Conservation (phyloP, 2,888 invertebrate species). For the Labia minor region DNA sequence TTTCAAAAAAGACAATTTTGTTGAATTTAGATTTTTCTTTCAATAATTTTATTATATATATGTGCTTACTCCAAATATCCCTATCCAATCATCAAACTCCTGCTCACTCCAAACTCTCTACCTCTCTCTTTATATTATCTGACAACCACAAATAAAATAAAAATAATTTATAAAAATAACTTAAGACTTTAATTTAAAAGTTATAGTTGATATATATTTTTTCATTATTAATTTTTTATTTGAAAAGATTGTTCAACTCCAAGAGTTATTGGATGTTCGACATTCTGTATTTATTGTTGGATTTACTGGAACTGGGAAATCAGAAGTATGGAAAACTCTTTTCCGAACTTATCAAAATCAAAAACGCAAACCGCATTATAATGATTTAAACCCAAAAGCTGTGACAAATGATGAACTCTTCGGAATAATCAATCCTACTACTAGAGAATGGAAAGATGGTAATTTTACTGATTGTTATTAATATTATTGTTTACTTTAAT, state of each 20-base stretch:
- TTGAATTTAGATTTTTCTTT: no score
- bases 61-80: no score
- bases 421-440: slow-evolving; percentile 85
- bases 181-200: no score
- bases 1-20: no score
- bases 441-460: slow-evolving; percentile 85
- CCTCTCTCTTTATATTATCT: no score
- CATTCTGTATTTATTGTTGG: slow-evolving; percentile 87
- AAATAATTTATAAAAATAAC: no score
- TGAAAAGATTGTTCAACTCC: slow-evolving; percentile 83
- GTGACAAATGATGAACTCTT: slow-evolving; percentile 92
- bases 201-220: no score
- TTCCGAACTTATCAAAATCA: slow-evolving; percentile 71
- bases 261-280: slow-evolving; percentile 83
- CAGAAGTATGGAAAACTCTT: slow-evolving; percentile 85
- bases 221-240: slow-evolving; percentile 27
- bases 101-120: no score
- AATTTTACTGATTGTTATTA: slow-evolving; percentile 27
- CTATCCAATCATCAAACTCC: no score
- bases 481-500: neutral
- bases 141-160: neutral
- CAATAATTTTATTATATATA: no score
- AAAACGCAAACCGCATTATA: slow-evolving; percentile 69
- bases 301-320: slow-evolving; percentile 82
- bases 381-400: slow-evolving; percentile 91